Percentiles rank a stretch among this genome's conserved stretches.
Evolutionary conservation across 2,113 vertebrate species (phyloP).

Genomic region (Cinclus cinclus): DNA sequence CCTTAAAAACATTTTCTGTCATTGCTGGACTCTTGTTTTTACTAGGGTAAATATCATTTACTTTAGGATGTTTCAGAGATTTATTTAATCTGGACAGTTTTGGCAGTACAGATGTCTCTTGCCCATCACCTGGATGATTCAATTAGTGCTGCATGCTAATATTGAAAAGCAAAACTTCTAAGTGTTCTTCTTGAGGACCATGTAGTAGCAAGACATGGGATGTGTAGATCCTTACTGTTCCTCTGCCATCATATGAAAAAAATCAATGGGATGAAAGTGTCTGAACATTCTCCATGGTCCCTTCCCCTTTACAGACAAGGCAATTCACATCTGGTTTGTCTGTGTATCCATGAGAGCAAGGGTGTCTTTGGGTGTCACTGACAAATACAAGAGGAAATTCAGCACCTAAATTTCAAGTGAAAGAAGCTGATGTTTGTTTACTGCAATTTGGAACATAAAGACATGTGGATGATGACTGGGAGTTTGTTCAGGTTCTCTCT

Average conservation of each 20-base stretch:
- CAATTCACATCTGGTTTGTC: background rate
- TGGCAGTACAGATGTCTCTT: background rate
- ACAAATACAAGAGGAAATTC: background rate
- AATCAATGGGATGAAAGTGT: background rate
- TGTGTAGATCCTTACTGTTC: background rate
- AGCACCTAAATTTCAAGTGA: background rate
- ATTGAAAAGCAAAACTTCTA: background rate
- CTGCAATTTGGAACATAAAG: background rate
- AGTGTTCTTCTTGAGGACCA: background rate
- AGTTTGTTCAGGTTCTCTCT: background rate
- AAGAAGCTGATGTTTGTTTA: background rate
- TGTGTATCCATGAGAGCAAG: fast-evolving
- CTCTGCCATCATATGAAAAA: background rate
- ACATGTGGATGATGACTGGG: background rate
- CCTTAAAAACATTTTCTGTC: background rate
- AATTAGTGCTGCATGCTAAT: background rate
- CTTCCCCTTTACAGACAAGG: background rate
- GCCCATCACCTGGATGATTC: fast-evolving
- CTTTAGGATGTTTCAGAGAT: background rate
- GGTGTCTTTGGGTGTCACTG: background rate
- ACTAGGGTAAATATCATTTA: background rate
- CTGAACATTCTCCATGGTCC: background rate
- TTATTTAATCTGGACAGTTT: background rate
- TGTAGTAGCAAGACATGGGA: fast-evolving
- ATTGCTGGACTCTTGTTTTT: background rate